Evolutionary conservation across 2,888 invertebrate species (phyloP).

Genomic region (Hemicrepidius hirtus): DNA sequence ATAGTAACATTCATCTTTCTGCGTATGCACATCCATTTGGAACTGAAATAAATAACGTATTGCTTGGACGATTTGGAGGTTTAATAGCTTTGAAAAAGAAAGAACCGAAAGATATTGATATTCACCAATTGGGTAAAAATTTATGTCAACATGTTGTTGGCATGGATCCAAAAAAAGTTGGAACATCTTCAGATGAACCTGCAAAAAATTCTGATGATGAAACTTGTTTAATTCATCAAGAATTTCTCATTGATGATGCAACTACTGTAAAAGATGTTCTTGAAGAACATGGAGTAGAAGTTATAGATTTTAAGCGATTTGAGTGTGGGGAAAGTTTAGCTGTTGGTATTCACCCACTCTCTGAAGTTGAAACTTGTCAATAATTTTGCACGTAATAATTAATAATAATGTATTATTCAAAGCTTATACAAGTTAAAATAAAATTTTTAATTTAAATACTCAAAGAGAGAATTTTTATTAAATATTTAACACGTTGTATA

Average conservation of each 20-base stretch:
- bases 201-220: conserved; percentile 83
- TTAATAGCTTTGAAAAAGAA: conserved; percentile 81
- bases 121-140: conserved; percentile 78
- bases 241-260: conserved; percentile 87
- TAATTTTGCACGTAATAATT: conserved; percentile 64
- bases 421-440: not conserved
- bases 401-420: not conserved
- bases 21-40: conserved; percentile 88
- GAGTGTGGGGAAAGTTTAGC: conserved; percentile 85
- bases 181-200: conserved; percentile 77
- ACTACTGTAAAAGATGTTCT: conserved; percentile 84
- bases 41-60: conserved; percentile 72
- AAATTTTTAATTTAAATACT: not conserved
- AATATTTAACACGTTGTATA: conserved; percentile 9
- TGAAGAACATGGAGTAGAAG: conserved; percentile 77
- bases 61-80: conserved; percentile 90
- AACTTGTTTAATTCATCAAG: conserved; percentile 87
- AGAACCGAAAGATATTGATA: conserved; percentile 68
- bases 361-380: conserved; percentile 79
- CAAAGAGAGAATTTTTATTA: not conserved
- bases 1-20: conserved; percentile 75
- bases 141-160: conserved; percentile 96
- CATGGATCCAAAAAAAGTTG: conserved; percentile 87
- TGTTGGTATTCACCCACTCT: conserved; percentile 73
- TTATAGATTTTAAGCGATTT: conserved; percentile 89